Evolutionary conservation across 2,113 vertebrate species (phyloP).

Genomic region (Tichodroma muraria): DNA sequence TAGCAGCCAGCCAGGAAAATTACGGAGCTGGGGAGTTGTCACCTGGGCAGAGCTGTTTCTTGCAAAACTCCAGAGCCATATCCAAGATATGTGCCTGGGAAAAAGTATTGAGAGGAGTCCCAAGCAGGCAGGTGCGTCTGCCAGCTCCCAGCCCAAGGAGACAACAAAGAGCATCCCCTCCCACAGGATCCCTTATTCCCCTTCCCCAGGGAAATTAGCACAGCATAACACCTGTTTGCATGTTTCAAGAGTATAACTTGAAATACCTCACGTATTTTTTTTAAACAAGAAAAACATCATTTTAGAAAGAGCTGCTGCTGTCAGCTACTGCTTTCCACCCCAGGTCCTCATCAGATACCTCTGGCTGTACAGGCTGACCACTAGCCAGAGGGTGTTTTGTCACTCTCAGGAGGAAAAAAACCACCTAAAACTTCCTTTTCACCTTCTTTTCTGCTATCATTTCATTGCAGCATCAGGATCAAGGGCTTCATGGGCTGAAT

Average conservation of each 20-base stretch:
- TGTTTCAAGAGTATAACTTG: background rate
- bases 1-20: background rate
- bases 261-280: background rate
- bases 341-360: background rate
- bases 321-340: background rate
- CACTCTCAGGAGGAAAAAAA: background rate
- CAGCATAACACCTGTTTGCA: fast-evolving
- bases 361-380: background rate
- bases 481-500: background rate
- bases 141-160: background rate
- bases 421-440: background rate
- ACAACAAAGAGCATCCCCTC: background rate
- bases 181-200: background rate
- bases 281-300: background rate
- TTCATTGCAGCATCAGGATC: background rate
- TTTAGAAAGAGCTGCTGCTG: background rate
- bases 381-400: background rate
- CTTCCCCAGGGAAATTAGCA: background rate
- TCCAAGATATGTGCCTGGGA: background rate
- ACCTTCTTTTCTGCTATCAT: background rate
- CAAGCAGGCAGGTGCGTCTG: background rate
- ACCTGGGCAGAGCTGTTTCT: background rate
- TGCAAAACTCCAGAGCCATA: background rate
- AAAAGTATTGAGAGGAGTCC: fast-evolving
- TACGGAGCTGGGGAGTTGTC: background rate